Conservation (phyloP, 2,888 invertebrate genomes). For the Calliopum simillimum region DNA sequence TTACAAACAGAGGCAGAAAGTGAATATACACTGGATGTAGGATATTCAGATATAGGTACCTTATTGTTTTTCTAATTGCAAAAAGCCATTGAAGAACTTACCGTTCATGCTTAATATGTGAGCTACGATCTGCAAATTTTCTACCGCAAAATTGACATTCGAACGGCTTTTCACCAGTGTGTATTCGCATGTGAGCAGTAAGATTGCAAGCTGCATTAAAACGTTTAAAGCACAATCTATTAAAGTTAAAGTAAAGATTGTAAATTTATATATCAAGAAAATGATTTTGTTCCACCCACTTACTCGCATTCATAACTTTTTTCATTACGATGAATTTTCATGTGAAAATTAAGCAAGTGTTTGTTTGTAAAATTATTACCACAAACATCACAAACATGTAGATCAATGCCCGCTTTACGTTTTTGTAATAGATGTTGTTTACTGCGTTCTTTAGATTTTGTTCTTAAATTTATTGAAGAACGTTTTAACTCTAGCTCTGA, state of each 20-base stretch:
- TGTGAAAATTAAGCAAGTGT: conserved; percentile 48
- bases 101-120: conserved; percentile 64
- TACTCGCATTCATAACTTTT: conserved; percentile 49
- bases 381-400: conserved; percentile 47
- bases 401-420: conserved; percentile 22
- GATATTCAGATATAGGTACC: too few species aligned
- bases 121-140: conserved; percentile 63
- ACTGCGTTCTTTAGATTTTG: neutral
- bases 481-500: neutral
- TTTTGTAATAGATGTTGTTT: neutral
- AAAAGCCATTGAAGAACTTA: conserved; percentile 38
- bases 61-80: too few species aligned
- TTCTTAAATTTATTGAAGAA: neutral
- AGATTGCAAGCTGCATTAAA: conserved; percentile 57
- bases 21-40: too few species aligned
- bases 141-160: conserved; percentile 54
- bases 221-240: conserved; percentile 54
- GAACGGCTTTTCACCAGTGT: conserved; percentile 60
- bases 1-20: too few species aligned
- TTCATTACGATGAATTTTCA: conserved; percentile 52
- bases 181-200: conserved; percentile 58
- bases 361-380: conserved; percentile 50
- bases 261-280: neutral
- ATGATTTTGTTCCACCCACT: conserved; percentile 16
- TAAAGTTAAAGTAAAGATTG: too few species aligned